Base-by-base conservation (phyloP, 2,888 invertebrate genomes). In the Hirtodrosophila histrioides region DNA sequence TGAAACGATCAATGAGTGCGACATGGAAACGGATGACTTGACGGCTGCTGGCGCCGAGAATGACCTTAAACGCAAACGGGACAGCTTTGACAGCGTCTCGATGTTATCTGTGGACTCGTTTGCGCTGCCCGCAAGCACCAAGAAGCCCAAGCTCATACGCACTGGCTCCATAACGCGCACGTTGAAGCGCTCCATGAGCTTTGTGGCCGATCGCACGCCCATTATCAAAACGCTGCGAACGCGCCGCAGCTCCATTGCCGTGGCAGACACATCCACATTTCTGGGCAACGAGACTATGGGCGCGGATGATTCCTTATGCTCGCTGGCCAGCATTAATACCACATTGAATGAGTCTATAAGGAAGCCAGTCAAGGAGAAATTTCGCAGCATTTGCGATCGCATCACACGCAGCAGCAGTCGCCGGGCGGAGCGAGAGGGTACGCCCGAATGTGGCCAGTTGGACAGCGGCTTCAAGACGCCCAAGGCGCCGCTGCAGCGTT, bases 71-170 rank as follows among this genome's bases (percentile, higher is more conserved):
- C 89, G 92, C 5, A 92, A 91, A 65, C 89, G 91, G 11, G 91
- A 90, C 31, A 91, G 91, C 66, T 88, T 90, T 35, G 92, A 92
- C 69, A 91, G 88, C 46, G 75, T 91, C 10, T 92, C 92, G 0
- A 75, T 92, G 3, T 83, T 91, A 75, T 92, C 92, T 0, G 88
- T 89, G 4, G 92, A 92, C 43, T 91, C 92, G 5, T 90, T 90
- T 69, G 90, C 88, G 0, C 53, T 89, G 60, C 89, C 90, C 0
- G 70, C 83, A 6, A 90, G 88, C 77, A 90, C 91, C 8, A 92
- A 92, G 64, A 92, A 92, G 53, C 91, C 91, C 0, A 92, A 92
- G 74, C 82, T 92, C 5, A 88, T 89, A 53, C 90, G 92, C 49
- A 90, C 91, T 2, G 91, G 91, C 3, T 92, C 92, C 33, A 90